Base-by-base conservation (phyloP, 2,797 vertebrate genomes). In the Danio jaintianensis region DNA sequence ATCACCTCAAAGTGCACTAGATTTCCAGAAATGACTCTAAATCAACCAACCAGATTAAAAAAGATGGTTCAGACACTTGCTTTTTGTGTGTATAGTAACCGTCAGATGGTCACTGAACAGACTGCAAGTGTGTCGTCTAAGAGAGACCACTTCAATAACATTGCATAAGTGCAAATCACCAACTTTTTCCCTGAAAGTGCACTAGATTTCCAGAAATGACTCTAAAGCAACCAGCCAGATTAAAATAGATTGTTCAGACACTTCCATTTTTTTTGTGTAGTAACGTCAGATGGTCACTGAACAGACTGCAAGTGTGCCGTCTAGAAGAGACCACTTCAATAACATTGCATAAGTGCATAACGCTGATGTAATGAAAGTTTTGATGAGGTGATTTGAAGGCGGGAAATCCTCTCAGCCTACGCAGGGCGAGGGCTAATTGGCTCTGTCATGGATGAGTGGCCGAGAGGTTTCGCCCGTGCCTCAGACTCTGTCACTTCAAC, bases 341-440 rank as follows among this genome's bases (percentile, higher is more conserved):
- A 10, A 15, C 18, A 13, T 72, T 72, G 8, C 55, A 29, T 29
- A 58, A 73, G 15, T 45, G 52, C 29, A 71, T 71, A 38, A 71
- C 18, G 13, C 11, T 15, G 9, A 22, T 42, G 69, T 71, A 56
- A 38, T 78, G 20, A 18, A 18, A 50, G 10, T 56, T 56, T 71
- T 42, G 50, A 71, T 56, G 62, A 43, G 42, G 56, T 4, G 7
- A 58, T 43, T 20, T 56, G 45, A 29, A 40, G 4, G 22, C 16
- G 48, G 38, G 63, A 63, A 43, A 48, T 72, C 52, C 61, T 61
- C 42, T 5, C 10, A 38, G 29, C 56, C 38, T 5, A 29, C 18
- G 6, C 29, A 59, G 66, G 74, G 55, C 59, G 7, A 56, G 50
- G 11, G 50, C 18, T 82, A 82, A 82, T 78, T 78, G 22, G 13